Base-by-base conservation (phyloP, 2,113 vertebrate genomes). In the Heloderma charlesbogerti region DNA sequence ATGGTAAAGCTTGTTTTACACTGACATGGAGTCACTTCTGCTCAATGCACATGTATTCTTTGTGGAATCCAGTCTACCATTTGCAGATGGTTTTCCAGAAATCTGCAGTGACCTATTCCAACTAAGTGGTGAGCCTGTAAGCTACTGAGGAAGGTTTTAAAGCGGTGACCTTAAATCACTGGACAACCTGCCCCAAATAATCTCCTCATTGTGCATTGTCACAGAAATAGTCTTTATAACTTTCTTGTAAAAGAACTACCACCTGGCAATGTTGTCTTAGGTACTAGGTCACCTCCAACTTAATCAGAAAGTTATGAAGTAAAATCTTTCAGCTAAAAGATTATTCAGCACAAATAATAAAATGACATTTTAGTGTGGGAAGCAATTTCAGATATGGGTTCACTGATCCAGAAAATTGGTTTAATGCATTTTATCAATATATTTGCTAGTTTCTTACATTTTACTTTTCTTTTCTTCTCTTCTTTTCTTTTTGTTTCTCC, bases 321-420 rank as follows among this genome's bases (percentile, higher is more conserved):
- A 93, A 92, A 96, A 90, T 85, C 54, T 69, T 96, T 97, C 91
- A 94, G 84, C 94, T 93, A 91, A 96, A 96, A 90, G 74, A 95
- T 92, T 96, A 74, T 94, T 94, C 94, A 87, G 51, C 95, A 92
- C 80, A 94, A 94, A 94, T 91, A 51, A 94, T 48, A 94, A 96
- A 22, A 91, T 91, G 89, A 88, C 92, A 91, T 94, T 96, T 93
- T 92, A 88, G 80, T 74, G 75, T 81, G 93, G 67, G 91, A 92
- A 96, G 60, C 92, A 90, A 90, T 96, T 96, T 92, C 91, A 94
- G 95, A 94, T 94, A 93, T 95, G 84, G 89, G 96, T 94, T 97
- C 93, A 77, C 84, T 96, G 94, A 97, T 97, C 95, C 97, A 97
- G 96, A 97, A 97, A 97, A 98, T 97, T 89, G 95, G 94, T 97